Evolutionary conservation across 2,113 vertebrate species (phyloP), one percentile per base, ranked within the genome.

Genomic region (Cyanistes caeruleus): DNA sequence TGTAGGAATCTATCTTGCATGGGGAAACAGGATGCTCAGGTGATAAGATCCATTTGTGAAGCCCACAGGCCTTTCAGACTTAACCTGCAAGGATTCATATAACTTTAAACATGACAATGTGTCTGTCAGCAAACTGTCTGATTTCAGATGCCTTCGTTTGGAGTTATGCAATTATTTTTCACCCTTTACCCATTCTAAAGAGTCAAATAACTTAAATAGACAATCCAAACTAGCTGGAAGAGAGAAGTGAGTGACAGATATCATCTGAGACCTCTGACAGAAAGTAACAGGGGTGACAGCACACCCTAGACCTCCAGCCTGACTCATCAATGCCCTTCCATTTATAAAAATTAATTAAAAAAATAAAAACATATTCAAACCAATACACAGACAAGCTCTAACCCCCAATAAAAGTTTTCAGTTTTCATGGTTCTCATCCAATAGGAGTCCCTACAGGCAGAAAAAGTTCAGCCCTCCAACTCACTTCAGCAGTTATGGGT

Each of bases 401-500:
- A 44, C 19, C 17, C 18, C 21, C 6, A 60, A 0, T 28, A 22
- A 37, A 59, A 33, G 7, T 28, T 60, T 77, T 68, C 27, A 59
- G 31, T 6, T 18, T 33, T 6, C 7, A 21, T 22, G 6, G 2
- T 27, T 77, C 33, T 68, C 9, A 27, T 13, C 3, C 22, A 33
- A 44, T 2, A 44, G 10, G 10, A 13, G 5, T 41, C 8, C 24
- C 19, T 17, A 21, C 0, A 1, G 11, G 9, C 7, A 37, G 9
- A 44, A 52, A 68, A 75, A 58, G 23, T 44, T 60, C 22, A 52
- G 37, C 7, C 27, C 9, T 11, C 52, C 28, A 44, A 27, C 17
- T 35, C 7, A 44, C 5, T 18, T 35, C 22, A 33, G 11, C 9
- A 60, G 27, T 52, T 60, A 28, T 22, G 11, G 11, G 44, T 68